Evolutionary conservation across 2,113 vertebrate genomes (phyloP).

Genomic region (Scopus umbretta): DNA sequence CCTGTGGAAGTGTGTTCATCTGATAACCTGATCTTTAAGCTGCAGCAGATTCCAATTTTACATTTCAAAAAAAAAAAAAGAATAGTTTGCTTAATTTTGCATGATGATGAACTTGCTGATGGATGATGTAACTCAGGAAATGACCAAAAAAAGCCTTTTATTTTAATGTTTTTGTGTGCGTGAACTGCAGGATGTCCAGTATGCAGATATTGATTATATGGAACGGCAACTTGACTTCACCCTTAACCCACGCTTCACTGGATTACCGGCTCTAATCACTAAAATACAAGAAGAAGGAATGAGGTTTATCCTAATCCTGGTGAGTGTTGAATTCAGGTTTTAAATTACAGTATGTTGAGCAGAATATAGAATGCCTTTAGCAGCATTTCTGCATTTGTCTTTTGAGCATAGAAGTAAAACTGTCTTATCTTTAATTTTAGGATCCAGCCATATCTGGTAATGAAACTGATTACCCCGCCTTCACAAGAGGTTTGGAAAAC

Average conservation of each 20-base stretch:
- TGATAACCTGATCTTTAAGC: neutral
- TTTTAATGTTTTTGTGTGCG: neutral
- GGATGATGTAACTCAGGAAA: too few species aligned
- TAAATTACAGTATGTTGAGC: too few species aligned
- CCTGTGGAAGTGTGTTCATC: neutral
- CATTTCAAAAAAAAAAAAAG: neutral
- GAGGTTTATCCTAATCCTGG: constrained; percentile 91
- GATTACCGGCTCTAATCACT: constrained; percentile 75
- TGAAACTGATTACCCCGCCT: constrained; percentile 82
- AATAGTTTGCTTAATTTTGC: neutral
- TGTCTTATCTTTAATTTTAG: constrained; percentile 60
- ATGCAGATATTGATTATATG: constrained; percentile 91
- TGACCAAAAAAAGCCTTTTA: too few species aligned
- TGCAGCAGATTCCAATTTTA: neutral
- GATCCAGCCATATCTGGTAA: constrained; percentile 92
- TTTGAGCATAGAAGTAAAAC: neutral
- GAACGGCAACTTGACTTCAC: constrained; percentile 88
- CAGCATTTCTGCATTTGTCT: neutral
- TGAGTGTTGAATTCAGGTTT: constrained; percentile 23
- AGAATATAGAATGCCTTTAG: neutral
- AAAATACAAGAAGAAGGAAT: constrained; percentile 77
- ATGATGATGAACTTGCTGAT: neutral
- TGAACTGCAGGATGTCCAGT: constrained; percentile 84
- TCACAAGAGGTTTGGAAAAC: constrained; percentile 54
- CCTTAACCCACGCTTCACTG: constrained; percentile 69